Conservation (phyloP, 2,797 vertebrate genomes). For the Euphonia xanthogaster region DNA sequence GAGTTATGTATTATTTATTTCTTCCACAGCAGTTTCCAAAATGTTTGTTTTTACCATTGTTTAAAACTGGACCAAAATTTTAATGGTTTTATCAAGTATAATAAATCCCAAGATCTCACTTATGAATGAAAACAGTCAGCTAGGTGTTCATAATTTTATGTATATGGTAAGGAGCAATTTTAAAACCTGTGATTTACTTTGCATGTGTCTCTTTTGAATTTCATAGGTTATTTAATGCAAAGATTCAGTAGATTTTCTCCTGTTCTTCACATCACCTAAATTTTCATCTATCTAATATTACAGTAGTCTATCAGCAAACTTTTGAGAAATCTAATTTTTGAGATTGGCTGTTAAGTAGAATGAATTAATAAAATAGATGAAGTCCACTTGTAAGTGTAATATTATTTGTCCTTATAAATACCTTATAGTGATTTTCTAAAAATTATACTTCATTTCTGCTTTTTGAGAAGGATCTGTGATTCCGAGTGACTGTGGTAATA, state of each 20-base stretch:
- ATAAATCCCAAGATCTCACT: not conserved
- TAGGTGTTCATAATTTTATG: not conserved
- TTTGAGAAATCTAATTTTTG: not conserved
- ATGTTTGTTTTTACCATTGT: not conserved
- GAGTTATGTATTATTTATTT: not conserved
- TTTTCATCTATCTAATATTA: not conserved
- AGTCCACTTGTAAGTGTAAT: not conserved
- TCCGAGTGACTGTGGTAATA: not conserved
- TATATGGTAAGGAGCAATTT: not conserved
- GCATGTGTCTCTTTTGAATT: not conserved
- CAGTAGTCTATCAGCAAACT: not conserved
- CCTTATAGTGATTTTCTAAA: not conserved
- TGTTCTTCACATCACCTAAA: not conserved
- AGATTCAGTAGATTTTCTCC: not conserved
- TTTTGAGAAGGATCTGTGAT: not conserved
- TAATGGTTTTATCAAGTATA: not conserved
- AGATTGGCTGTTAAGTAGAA: not conserved
- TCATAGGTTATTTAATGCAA: not conserved
- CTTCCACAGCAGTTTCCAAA: not conserved
- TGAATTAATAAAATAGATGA: not conserved
- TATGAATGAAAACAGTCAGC: not conserved
- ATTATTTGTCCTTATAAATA: not conserved
- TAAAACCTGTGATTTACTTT: not conserved
- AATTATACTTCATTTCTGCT: not conserved
- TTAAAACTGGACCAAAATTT: not conserved